A percentile compares a stretch with the other conserved stretches of the same genome.
phyloP scores from a whole-genome alignment of 2,113 vertebrate genomes.

The Hippocampus guttulatus region DNA sequence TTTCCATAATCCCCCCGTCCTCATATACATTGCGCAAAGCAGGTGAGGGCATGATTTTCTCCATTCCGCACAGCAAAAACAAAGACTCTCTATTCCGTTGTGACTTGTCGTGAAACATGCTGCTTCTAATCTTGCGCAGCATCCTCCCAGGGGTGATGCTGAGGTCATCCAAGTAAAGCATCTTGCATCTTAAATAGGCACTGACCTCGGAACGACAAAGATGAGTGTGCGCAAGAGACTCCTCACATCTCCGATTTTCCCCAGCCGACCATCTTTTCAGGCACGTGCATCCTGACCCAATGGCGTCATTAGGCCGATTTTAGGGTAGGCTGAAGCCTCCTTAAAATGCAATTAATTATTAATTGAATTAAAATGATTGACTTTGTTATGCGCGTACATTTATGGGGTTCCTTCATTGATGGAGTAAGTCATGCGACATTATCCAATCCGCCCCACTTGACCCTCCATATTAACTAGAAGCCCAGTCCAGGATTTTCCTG shows the following conservation, averaged over 20 bases:
- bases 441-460: too few species aligned
- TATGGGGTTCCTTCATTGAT: too few species aligned
- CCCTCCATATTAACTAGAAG: too few species aligned
- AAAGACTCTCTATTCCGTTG: constrained; percentile 21
- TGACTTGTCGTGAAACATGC: constrained; percentile 46
- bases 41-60: not conserved
- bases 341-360: too few species aligned
- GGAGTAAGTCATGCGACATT: too few species aligned
- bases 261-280: constrained; percentile 21
- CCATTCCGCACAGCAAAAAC: not conserved
- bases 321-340: too few species aligned
- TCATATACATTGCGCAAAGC: not conserved
- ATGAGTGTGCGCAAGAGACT: constrained; percentile 9
- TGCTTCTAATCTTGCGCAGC: constrained; percentile 54
- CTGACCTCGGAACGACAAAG: constrained; percentile 32
- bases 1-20: too few species aligned
- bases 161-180: constrained; percentile 55
- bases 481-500: too few species aligned
- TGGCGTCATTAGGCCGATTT: too few species aligned
- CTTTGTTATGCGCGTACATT: too few species aligned
- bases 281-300: constrained; percentile 8
- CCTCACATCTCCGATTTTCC: constrained; percentile 6
- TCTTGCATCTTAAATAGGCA: constrained; percentile 66
- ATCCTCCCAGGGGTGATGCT: constrained; percentile 34
- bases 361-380: too few species aligned